phyloP scores from a whole-genome alignment of 2,797 vertebrate species.

The Poecilia velifera region DNA sequence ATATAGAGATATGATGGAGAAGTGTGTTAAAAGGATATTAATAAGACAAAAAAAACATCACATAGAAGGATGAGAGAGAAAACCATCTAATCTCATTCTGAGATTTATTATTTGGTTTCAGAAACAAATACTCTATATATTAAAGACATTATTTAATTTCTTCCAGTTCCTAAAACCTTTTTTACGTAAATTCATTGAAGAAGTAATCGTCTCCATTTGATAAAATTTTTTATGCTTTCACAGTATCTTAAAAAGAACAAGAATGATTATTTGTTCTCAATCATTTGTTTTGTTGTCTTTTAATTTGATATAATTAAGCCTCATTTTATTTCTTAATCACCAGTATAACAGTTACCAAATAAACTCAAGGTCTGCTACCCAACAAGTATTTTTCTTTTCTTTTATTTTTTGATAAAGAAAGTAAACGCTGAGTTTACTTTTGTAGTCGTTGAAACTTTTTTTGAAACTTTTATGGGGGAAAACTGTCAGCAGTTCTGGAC shows the following conservation, averaged over 20 bases:
- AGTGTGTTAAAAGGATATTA: not conserved
- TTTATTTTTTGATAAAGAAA: too few species aligned
- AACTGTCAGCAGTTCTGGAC: not conserved
- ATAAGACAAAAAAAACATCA: not conserved
- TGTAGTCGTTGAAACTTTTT: not conserved
- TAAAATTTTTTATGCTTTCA: too few species aligned
- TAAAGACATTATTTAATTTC: too few species aligned
- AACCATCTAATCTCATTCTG: too few species aligned
- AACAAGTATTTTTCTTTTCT: not conserved
- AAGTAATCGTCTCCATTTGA: too few species aligned
- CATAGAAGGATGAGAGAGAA: not conserved
- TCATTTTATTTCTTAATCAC: not conserved
- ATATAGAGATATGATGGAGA: too few species aligned
- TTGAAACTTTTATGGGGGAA: not conserved
- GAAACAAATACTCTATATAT: too few species aligned
- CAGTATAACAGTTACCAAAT: not conserved
- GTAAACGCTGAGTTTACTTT: not conserved
- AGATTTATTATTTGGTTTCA: too few species aligned
- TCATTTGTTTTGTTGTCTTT: not conserved
- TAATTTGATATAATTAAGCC: not conserved
- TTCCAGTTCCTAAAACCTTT: too few species aligned
- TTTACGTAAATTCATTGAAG: too few species aligned
- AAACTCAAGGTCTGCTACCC: not conserved
- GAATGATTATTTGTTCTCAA: not conserved
- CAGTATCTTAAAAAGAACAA: not conserved